These are phyloP conservation scores for Acanthurus leucopareius DNA, from an alignment of 2,797 vertebrate genomes.

Conservation along the genomic window DNA sequence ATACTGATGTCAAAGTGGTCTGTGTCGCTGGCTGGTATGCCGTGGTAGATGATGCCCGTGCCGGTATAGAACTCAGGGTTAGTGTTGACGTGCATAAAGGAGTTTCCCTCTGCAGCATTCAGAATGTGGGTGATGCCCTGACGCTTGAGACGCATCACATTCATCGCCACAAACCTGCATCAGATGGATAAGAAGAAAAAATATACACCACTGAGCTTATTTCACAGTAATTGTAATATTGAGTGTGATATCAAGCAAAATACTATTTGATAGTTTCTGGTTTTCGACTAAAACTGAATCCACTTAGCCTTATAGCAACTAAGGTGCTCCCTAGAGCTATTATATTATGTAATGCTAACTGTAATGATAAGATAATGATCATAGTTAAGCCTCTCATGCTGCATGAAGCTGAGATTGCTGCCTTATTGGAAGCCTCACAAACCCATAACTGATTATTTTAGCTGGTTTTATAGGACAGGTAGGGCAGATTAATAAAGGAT, in stretches of 20 bases:
- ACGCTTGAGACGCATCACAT: constrained; percentile 87
- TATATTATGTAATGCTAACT: not conserved
- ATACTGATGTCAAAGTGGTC: constrained; percentile 94
- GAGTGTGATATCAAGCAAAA: no score
- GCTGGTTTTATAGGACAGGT: no score
- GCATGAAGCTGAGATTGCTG: no score
- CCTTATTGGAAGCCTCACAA: no score
- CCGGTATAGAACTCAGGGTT: constrained; percentile 90
- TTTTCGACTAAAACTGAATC: no score
- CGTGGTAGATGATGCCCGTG: constrained; percentile 91
- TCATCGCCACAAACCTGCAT: constrained; percentile 89
- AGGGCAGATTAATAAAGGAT: no score
- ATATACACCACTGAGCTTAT: not conserved
- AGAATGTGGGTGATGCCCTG: constrained; percentile 94
- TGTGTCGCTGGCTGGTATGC: constrained; percentile 93
- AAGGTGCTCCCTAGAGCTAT: not conserved
- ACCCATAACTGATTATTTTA: no score
- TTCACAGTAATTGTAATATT: not conserved
- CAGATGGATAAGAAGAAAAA: not conserved
- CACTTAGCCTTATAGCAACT: not conserved
- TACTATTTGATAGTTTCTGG: not conserved
- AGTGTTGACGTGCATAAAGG: constrained; percentile 98
- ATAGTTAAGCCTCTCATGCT: no score
- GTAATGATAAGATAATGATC: no score
- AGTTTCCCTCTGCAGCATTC: constrained; percentile 94